Percentiles rank a stretch among this genome's conserved stretches.
These are phyloP conservation scores for Megalops cyprinoides DNA, from an alignment of 2,797 vertebrate species.

Conservation along the genomic window DNA sequence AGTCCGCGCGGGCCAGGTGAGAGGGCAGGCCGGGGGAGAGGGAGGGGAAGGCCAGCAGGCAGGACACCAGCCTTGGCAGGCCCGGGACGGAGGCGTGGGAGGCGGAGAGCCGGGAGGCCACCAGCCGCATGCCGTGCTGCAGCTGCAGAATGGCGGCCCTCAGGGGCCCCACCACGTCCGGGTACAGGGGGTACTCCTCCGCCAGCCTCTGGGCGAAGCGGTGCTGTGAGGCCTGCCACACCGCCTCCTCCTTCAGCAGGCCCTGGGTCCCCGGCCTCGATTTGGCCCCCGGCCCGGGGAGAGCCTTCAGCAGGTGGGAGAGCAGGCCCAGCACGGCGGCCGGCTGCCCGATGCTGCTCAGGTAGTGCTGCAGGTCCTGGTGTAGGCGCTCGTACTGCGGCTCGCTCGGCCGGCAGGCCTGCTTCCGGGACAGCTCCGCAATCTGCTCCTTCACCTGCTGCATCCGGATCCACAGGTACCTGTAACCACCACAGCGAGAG, in stretches of 20 bases:
- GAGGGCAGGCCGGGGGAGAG: conserved; percentile 72
- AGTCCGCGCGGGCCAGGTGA: conserved; percentile 84
- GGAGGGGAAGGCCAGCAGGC: conserved; percentile 85
- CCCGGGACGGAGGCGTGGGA: conserved; percentile 63
- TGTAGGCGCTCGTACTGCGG: conserved; percentile 82
- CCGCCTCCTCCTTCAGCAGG: conserved; percentile 86
- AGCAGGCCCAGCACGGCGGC: conserved; percentile 84
- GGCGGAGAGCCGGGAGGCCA: conserved; percentile 79
- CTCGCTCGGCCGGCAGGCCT: conserved; percentile 84
- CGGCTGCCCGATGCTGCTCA: conserved; percentile 81
- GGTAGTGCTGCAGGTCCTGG: conserved; percentile 90
- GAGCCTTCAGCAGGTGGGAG: conserved; percentile 78
- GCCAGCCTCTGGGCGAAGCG: conserved; percentile 82
- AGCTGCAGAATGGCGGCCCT: conserved; percentile 86
- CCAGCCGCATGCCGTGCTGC: conserved; percentile 88
- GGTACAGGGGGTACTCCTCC: conserved; percentile 85
- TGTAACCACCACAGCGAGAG: conserved; percentile 51
- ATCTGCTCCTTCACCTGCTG: conserved; percentile 84
- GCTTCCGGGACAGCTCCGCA: conserved; percentile 82
- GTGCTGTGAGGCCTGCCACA: conserved; percentile 93
- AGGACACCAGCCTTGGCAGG: conserved; percentile 70
- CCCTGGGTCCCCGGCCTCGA: conserved; percentile 73
- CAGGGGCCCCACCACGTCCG: conserved; percentile 81
- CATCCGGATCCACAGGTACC: conserved; percentile 86
- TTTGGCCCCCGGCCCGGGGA: conserved; percentile 67